Evolutionary conservation across 2,797 vertebrate species (phyloP), one percentile per base, ranked within the genome.

Genomic region (Hylomyscus alleni): DNA sequence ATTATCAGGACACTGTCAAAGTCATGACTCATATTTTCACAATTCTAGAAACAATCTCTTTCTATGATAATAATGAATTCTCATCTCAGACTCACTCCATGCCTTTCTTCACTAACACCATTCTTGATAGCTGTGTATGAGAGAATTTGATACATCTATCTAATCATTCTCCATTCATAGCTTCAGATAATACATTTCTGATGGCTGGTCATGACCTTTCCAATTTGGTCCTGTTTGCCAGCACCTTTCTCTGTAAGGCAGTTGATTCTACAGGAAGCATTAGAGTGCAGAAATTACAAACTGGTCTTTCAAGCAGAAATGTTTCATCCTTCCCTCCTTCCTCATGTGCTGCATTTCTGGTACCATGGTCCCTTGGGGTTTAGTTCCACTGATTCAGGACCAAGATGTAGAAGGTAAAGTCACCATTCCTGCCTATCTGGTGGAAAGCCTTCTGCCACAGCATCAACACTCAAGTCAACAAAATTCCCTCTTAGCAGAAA

Each of bases 91-190:
- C 9, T 56, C n/a, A 40, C 24, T 29, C n/a, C 34, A n/a, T 24
- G 40, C 67, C 29, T 56, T 73, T 44, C 52, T 31, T 73, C n/a
- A 56, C n/a, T 4, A 73, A 29, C 8, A 56, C 22, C 12, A 6
- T 54, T 54, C 47, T 72, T 26, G 29, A 86, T 7, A n/a, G 34
- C 54, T 54, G 1, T 20, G 9, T 15, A 20, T 56, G 24, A 88
- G 56, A 80, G 52, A 19, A 24, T 34, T 87, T 58, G 37, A 22
- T 50, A 89, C 5, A 84, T 80, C 40, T 26, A 50, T n/a, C n/a
- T n/a, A n/a, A 29, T 60, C 9, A 37, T 75, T 96, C 88, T 92
- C 52, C 15, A 93, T 91, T 81, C 9, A 54, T 72, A 89, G 75
- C 20, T 72, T 84, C 12, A 37, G 20, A 84, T 40, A 76, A 7